A percentile compares a stretch with the other conserved stretches of the same genome.
Conservation (phyloP, 2,113 vertebrate genomes). For the Pitta sordida region DNA sequence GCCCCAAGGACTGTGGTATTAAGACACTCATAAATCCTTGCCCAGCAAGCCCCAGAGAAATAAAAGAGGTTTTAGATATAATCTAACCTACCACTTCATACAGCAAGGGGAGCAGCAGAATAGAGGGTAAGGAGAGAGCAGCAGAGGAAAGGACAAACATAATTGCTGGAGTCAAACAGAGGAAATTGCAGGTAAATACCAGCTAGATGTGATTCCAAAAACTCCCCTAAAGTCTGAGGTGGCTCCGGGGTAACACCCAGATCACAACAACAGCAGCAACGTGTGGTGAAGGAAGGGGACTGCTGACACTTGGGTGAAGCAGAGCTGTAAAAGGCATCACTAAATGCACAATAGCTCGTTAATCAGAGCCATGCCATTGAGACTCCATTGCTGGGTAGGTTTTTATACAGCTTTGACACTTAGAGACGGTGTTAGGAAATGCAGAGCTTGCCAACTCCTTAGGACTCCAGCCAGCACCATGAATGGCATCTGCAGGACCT, state of each 20-base stretch:
- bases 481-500: not conserved
- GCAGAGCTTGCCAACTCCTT: constrained; percentile 20
- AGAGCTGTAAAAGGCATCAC: not conserved
- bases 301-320: not conserved
- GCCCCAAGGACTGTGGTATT: not conserved
- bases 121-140: not conserved
- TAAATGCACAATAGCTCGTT: not conserved
- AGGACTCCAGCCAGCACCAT: constrained; percentile 3
- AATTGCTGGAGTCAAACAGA: constrained; percentile 46
- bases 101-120: not conserved
- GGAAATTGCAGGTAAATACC: constrained; percentile 39
- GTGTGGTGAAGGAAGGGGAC: not conserved
- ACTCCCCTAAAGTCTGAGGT: not conserved
- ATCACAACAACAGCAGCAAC: fast-evolving
- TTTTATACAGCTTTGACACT: constrained; percentile 20
- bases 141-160: constrained; percentile 37
- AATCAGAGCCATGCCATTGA: not conserved
- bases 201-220: not conserved
- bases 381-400: not conserved
- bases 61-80: constrained; percentile 48
- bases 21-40: constrained; percentile 41
- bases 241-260: not conserved
- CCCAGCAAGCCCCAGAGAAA: constrained; percentile 53
- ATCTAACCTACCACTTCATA: not conserved
- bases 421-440: not conserved